These are phyloP conservation scores for Poeciliopsis turrubarensis DNA, from an alignment of 2,113 vertebrate genomes.

Conservation along the genomic window DNA sequence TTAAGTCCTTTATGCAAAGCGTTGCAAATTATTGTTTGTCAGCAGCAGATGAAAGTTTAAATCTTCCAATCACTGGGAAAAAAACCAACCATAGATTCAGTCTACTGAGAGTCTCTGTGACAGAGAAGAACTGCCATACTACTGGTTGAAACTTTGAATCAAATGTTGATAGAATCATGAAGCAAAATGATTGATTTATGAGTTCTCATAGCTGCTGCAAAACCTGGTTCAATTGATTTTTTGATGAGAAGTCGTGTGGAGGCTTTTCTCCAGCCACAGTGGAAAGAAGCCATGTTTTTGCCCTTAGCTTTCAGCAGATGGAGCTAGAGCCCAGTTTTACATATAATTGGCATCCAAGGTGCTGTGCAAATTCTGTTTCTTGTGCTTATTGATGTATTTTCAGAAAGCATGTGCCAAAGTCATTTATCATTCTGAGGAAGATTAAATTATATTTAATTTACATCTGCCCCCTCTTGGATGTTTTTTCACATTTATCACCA, in stretches of 20 bases:
- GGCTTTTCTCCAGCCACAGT: constrained; percentile 6
- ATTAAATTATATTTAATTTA: neutral
- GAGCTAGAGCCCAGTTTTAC: constrained; percentile 43
- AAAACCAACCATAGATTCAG: constrained; percentile 9
- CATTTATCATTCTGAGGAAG: neutral
- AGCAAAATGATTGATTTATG: constrained; percentile 18
- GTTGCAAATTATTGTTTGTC: constrained; percentile 8
- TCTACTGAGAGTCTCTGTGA: constrained; percentile 14
- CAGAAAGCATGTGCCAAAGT: neutral
- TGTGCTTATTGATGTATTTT: neutral
- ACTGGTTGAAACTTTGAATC: constrained; percentile 12
- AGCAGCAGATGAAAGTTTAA: constrained; percentile 19
- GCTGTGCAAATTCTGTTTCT: neutral
- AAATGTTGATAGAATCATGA: constrained; percentile 31
- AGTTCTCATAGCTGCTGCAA: constrained; percentile 10
- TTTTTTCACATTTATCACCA: neutral
- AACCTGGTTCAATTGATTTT: constrained; percentile 16
- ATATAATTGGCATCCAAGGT: neutral
- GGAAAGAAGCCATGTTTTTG: neutral
- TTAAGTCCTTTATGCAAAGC: constrained; percentile 3
- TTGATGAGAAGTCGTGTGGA: constrained; percentile 5
- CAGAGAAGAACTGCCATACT: neutral
- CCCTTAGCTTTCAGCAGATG: constrained; percentile 62
- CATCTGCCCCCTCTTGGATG: neutral
- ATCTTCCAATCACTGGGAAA: constrained; percentile 1